These are phyloP conservation scores for Chionomys nivalis DNA, from an alignment of 2,113 vertebrate genomes.

Conservation along the genomic window DNA sequence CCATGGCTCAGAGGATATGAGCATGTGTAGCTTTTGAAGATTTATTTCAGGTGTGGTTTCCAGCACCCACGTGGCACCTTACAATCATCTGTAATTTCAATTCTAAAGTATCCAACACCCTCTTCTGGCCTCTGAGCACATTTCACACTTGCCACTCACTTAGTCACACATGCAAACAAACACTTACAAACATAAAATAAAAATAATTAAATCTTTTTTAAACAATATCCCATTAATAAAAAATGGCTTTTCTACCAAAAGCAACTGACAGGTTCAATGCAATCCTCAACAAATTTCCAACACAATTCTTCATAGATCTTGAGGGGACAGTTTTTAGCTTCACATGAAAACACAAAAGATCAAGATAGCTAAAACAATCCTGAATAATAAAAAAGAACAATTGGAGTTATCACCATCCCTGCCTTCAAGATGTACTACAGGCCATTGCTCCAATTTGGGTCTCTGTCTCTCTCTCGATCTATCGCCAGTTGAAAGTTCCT, in stretches of 20 bases:
- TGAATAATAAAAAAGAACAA: not conserved
- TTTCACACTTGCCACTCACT: not conserved
- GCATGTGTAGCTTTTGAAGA: not conserved
- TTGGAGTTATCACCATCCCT: not conserved
- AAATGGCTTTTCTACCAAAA: not conserved
- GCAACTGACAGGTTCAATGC: not conserved
- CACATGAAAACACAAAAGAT: not conserved
- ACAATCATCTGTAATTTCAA: not conserved
- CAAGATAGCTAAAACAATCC: not conserved
- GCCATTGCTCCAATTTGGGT: no score
- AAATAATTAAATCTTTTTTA: not conserved
- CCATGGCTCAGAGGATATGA: not conserved
- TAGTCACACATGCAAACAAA: not conserved
- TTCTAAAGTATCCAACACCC: not conserved
- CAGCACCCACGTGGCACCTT: not conserved
- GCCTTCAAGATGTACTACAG: not conserved
- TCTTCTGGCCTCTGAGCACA: not conserved
- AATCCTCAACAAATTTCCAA: not conserved
- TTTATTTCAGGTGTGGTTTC: not conserved
- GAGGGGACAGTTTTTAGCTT: not conserved
- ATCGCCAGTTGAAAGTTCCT: no score
- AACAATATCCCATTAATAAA: not conserved
- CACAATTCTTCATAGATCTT: not conserved
- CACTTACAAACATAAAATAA: not conserved
- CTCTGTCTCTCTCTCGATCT: no score